A percentile compares a stretch with the other conserved stretches of the same genome.
These are phyloP conservation scores for Anguilla japonica DNA, from an alignment of 2,113 vertebrate species.

Conservation along the genomic window DNA sequence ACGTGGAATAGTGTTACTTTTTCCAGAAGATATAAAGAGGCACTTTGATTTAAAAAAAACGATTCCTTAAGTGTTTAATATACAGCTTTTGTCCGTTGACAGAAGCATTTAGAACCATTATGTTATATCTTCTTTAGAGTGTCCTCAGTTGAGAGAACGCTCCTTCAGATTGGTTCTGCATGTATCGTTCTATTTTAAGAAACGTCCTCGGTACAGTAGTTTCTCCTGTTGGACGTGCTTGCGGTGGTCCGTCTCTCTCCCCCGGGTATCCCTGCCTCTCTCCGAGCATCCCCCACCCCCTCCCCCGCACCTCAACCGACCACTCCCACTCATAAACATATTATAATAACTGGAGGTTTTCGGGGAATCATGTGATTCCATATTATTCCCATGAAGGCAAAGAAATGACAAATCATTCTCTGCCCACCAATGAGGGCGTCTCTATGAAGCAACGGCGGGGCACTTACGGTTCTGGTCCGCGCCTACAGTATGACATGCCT, in stretches of 20 bases:
- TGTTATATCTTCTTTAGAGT: not conserved
- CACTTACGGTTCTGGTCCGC: not conserved
- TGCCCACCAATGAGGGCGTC: not conserved
- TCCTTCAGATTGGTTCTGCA: constrained; percentile 5
- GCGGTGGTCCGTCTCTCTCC: constrained; percentile 17
- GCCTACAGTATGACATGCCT: not conserved
- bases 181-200: constrained; percentile 24
- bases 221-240: constrained; percentile 24
- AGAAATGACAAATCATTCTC: not conserved
- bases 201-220: constrained; percentile 15
- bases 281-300: constrained; percentile 20
- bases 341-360: constrained; percentile 31
- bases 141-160: constrained; percentile 10
- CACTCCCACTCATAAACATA: constrained; percentile 50
- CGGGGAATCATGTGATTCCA: constrained; percentile 14
- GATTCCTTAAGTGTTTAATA: not conserved
- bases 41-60: constrained; percentile 14
- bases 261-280: constrained; percentile 33
- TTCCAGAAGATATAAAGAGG: constrained; percentile 3
- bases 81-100: constrained; percentile 7
- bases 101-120: not conserved
- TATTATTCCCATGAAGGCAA: constrained; percentile 12
- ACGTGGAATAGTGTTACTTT: constrained; percentile 22
- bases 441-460: not conserved
- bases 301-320: constrained; percentile 26